A percentile compares a stretch with the other conserved stretches of the same genome.
Conservation (phyloP, 1,140 invertebrate genomes). For the Brachionus plicatilis region DNA sequence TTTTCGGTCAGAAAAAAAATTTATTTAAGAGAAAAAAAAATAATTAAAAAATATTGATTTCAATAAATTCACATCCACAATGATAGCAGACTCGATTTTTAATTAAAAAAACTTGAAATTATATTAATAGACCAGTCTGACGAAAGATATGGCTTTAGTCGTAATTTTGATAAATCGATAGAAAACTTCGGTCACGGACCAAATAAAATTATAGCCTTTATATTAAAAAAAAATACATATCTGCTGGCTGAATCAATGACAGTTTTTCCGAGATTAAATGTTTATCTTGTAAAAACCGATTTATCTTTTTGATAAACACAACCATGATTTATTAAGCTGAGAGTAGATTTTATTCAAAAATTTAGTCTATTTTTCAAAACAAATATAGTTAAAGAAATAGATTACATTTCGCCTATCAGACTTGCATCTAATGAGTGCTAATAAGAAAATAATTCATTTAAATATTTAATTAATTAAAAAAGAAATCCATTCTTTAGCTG, state of each 20-base stretch:
- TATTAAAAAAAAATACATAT: neutral
- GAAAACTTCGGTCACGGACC: neutral
- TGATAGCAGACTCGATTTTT: conserved; percentile 19
- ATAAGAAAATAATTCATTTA: neutral
- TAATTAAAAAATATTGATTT: conserved; percentile 32
- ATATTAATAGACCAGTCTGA: conserved; percentile 19
- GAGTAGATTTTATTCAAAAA: neutral
- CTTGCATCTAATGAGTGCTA: neutral
- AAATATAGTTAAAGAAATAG: neutral
- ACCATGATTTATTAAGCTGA: conserved; percentile 7
- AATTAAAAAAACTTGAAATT: conserved; percentile 23
- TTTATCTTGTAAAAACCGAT: conserved; percentile 15
- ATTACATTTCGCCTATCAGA: neutral
- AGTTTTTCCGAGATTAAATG: conserved; percentile 7
- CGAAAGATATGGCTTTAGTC: neutral
- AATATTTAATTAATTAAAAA: conserved; percentile 5
- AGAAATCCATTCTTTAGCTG: neutral
- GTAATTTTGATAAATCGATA: conserved; percentile 31
- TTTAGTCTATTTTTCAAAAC: neutral
- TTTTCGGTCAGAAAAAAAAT: neutral
- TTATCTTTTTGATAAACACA: conserved; percentile 5
- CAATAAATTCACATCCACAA: neutral
- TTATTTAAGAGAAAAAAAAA: neutral
- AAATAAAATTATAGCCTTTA: conserved; percentile 1
- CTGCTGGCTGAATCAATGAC: neutral